Percentiles rank a stretch among this genome's conserved stretches.
These are phyloP conservation scores for Myotis vivesi DNA, from an alignment of 2,797 vertebrate species.

Conservation along the genomic window DNA sequence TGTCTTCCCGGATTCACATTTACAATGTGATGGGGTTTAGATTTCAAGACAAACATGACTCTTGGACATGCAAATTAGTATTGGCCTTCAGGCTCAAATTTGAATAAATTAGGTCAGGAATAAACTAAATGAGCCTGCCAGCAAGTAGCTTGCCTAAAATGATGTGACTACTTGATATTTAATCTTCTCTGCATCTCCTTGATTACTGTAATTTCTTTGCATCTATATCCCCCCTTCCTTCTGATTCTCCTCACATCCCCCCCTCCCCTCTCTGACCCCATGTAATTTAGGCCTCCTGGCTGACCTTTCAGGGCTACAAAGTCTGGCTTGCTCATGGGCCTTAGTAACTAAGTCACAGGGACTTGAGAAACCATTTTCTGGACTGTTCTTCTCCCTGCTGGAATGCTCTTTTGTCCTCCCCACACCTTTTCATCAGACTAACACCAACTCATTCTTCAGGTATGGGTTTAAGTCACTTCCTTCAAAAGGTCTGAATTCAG, in stretches of 20 bases:
- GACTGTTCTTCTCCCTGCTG: background rate
- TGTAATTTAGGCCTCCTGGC: slow-evolving; percentile 41
- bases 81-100: slow-evolving; percentile 49
- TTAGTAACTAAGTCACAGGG: background rate
- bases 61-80: slow-evolving; percentile 75
- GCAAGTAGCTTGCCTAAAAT: slow-evolving; percentile 69
- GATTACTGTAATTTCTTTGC: slow-evolving; percentile 68
- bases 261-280: background rate
- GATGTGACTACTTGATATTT: slow-evolving; percentile 72
- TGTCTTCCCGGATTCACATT: slow-evolving; percentile 66
- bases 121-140: slow-evolving; percentile 66
- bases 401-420: background rate
- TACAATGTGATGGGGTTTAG: slow-evolving; percentile 58
- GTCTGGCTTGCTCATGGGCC: slow-evolving; percentile 3
- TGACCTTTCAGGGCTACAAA: slow-evolving; percentile 29
- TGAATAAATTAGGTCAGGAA: slow-evolving; percentile 75
- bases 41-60: slow-evolving; percentile 74
- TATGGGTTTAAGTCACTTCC: background rate
- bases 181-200: slow-evolving; percentile 56
- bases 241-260: slow-evolving; percentile 37
- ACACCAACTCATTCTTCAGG: background rate
- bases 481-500: background rate
- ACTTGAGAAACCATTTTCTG: slow-evolving; percentile 17
- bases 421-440: background rate
- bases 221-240: slow-evolving; percentile 22